Evolutionary conservation across 2,888 invertebrate species (phyloP).

Genomic region (Leucophenga montana): DNA sequence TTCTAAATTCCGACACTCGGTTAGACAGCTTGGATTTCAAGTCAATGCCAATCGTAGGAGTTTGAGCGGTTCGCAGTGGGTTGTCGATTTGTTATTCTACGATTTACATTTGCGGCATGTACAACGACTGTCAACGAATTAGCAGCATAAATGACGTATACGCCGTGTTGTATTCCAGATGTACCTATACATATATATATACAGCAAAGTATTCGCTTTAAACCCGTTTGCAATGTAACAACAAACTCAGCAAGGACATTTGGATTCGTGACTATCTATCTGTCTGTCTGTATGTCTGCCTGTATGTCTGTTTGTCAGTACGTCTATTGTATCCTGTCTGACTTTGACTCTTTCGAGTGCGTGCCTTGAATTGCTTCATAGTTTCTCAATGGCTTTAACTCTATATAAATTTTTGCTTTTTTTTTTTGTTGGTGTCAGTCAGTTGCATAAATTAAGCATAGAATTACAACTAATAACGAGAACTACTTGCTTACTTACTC

Average conservation of each 20-base stretch:
- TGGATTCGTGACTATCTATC: too few species aligned
- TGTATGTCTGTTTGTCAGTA: too few species aligned
- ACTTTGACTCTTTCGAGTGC: not conserved
- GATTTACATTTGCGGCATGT: slow-evolving; percentile 41
- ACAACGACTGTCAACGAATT: slow-evolving; percentile 39
- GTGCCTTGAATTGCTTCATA: slow-evolving; percentile 15
- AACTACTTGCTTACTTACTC: not conserved
- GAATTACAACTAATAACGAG: slow-evolving; percentile 23
- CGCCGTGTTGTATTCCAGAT: not conserved
- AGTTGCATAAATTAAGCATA: slow-evolving; percentile 12
- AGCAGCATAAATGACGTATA: slow-evolving; percentile 35
- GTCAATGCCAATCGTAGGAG: not conserved
- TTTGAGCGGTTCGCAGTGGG: not conserved
- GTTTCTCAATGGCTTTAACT: slow-evolving; percentile 3
- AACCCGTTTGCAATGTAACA: not conserved
- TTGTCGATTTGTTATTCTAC: slow-evolving; percentile 43
- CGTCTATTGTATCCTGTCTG: too few species aligned
- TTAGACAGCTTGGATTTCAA: slow-evolving; percentile 9
- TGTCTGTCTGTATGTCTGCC: too few species aligned
- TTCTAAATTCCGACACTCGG: not conserved
- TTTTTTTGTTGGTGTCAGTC: not conserved
- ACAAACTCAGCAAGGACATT: not conserved
- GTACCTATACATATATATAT: too few species aligned
- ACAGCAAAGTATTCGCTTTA: not conserved
- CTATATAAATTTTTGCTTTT: not conserved